These are phyloP conservation scores for Sinodicranocentrus sp. DNA, from an alignment of 2,888 invertebrate species.

Conservation along the genomic window DNA sequence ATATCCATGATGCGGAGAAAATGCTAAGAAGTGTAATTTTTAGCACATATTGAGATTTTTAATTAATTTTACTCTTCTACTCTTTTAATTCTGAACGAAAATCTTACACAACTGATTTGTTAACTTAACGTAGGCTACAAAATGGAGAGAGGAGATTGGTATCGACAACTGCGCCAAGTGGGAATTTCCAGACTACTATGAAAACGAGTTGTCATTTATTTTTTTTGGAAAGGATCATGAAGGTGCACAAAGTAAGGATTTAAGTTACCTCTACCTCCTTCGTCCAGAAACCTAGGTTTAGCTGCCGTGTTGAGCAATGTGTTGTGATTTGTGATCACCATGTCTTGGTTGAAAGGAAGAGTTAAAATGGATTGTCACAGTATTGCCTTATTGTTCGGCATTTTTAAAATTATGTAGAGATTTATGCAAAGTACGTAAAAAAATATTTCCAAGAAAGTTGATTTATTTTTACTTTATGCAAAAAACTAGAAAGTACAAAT, in stretches of 20 bases:
- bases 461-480: too few species aligned
- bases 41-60: background rate
- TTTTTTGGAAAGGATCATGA: constrained; percentile 40
- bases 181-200: constrained; percentile 58
- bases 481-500: too few species aligned
- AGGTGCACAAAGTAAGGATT: constrained; percentile 48
- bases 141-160: constrained; percentile 51
- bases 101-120: background rate
- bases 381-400: too few species aligned
- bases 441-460: too few species aligned
- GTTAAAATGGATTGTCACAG: too few species aligned
- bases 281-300: background rate
- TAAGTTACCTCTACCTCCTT: background rate
- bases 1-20: constrained; percentile 46
- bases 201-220: constrained; percentile 48
- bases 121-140: constrained; percentile 39
- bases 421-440: too few species aligned
- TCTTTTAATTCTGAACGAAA: background rate
- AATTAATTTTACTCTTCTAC: background rate
- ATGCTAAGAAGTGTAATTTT: constrained; percentile 56
- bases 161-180: constrained; percentile 46
- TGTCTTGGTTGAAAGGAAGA: too few species aligned
- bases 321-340: too few species aligned
- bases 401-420: too few species aligned
- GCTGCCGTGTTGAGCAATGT: too few species aligned